Percentiles rank a stretch among this genome's conserved stretches.
These are phyloP conservation scores for Lagopus muta DNA, from an alignment of 2,113 vertebrate species.

Conservation along the genomic window DNA sequence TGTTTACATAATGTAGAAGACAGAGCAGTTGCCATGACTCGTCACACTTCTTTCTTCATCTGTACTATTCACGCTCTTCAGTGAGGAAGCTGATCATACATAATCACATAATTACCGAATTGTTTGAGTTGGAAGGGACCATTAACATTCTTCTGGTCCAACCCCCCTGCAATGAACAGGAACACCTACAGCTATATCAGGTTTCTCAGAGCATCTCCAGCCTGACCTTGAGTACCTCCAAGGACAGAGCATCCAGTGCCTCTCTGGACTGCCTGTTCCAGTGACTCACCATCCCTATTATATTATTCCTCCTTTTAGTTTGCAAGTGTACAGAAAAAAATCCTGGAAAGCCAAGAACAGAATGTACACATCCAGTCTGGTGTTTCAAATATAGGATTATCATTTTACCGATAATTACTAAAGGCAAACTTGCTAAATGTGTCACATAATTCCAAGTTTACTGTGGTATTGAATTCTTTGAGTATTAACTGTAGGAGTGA, in stretches of 20 bases:
- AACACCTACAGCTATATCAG: too few relatives aligned
- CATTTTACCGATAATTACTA: not conserved
- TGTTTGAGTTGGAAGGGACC: too few relatives aligned
- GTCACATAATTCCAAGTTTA: not conserved
- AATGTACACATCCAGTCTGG: not conserved
- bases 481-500: not conserved
- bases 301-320: too few relatives aligned
- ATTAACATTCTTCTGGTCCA: too few relatives aligned
- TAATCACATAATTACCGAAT: too few relatives aligned
- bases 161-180: too few relatives aligned
- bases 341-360: not conserved
- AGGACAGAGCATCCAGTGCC: too few relatives aligned
- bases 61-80: not conserved
- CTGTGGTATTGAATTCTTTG: not conserved
- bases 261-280: too few relatives aligned
- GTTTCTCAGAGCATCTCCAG: too few relatives aligned
- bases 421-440: not conserved
- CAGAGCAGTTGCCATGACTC: not conserved
- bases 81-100: not conserved
- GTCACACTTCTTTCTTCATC: not conserved
- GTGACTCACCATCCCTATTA: too few relatives aligned
- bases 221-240: too few relatives aligned
- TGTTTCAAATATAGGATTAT: not conserved
- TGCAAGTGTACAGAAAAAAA: not conserved
- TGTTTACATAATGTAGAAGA: not conserved